Evolutionary conservation across 2,113 vertebrate species (phyloP).

Genomic region (Rhodinocichla rosea): DNA sequence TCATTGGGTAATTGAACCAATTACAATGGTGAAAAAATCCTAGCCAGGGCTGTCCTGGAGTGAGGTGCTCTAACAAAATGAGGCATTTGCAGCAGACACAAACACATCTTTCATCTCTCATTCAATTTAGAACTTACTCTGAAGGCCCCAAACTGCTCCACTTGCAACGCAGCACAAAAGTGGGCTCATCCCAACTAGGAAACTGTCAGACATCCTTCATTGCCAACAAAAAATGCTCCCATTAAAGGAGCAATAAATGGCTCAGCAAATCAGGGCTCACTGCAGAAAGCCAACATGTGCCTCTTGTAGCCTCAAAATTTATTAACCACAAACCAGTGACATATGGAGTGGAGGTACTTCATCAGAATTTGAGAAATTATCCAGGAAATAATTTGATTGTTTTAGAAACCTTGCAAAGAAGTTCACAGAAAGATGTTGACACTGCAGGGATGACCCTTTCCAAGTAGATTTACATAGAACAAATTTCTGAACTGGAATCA

Average conservation of each 20-base stretch:
- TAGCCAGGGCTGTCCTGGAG: not conserved
- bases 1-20: not conserved
- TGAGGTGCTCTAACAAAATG: not conserved
- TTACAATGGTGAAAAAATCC: not conserved
- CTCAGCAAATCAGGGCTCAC: not conserved
- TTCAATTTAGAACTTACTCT: not conserved
- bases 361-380: not conserved
- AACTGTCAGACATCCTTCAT: not conserved
- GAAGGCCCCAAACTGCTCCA: not conserved
- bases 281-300: not conserved
- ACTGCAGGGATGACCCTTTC: not conserved
- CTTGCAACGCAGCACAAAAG: not conserved
- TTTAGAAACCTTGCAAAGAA: not conserved
- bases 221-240: not conserved
- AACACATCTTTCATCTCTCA: not conserved
- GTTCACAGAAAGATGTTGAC: not conserved
- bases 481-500: not conserved
- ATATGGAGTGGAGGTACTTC: not conserved
- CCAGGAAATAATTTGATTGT: not conserved
- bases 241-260: not conserved
- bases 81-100: not conserved
- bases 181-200: not conserved
- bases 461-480: not conserved
- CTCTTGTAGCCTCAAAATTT: not conserved
- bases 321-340: not conserved